Evolutionary conservation across 2,888 invertebrate species (phyloP), one percentile per base, ranked within the genome.

Genomic region (Eledone cirrhosa): DNA sequence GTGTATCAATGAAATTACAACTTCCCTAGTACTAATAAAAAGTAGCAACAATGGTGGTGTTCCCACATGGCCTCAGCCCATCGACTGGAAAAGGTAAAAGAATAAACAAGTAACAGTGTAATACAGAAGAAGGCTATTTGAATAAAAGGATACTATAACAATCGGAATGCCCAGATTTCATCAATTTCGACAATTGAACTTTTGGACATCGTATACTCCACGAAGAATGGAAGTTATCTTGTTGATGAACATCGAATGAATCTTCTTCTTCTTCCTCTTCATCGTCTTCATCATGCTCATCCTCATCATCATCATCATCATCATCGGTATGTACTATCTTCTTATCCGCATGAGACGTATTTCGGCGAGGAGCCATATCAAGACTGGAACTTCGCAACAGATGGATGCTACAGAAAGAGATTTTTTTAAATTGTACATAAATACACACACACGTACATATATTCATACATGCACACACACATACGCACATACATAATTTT

Each of bases 171-270:
- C 85, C 83, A 22, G 83, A 83, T 74, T 83, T 85, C 80, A 86
- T 86, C 88, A 91, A 87, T 85, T 91, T 91, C 53, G 89, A 88
- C 79, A 92, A 82, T 75, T 91, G 90, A 78, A 91, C 89, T 80
- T 91, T 90, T 85, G 92, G 92, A 85, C 92, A 92, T 80, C 91
- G 91, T 48, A 92, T 86, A 78, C 92, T 92, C 93, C 93, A 93
- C 11, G 93, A 92, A 84, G 33, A 3, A n/a, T 72, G 72, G 31
- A 72, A 41, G 24, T 72, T 72, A 13, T 72, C 72, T 31, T n/a
- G 72, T 22, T 22, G 33, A 11, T 41, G 31, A 41, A 72, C 33
- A 27, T 41, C 72, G 31, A 31, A 72, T 72, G n/a, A 29, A 72
- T 72, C 31, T 11, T 72, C 72, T 8, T 72, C 67, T 29, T 67